phyloP scores from a whole-genome alignment of 1,140 invertebrate genomes.

The Bombus waltoni region DNA sequence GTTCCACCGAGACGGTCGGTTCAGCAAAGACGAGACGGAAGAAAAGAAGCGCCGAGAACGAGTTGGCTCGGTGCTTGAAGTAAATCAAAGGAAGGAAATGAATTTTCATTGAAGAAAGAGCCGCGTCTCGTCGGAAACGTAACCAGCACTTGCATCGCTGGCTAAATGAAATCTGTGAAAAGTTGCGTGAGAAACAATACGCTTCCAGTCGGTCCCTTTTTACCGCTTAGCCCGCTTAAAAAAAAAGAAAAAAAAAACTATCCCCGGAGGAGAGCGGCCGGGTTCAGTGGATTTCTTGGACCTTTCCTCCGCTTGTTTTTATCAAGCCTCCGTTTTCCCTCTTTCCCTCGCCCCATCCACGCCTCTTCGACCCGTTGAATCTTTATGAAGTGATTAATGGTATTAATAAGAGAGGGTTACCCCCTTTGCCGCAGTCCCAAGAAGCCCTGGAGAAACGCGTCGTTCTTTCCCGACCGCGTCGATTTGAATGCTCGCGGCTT shows the following conservation, averaged over 20 bases:
- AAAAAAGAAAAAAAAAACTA: slow-evolving; percentile 53
- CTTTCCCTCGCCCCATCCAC: neutral
- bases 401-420: slow-evolving; percentile 69
- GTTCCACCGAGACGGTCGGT: slow-evolving; percentile 5
- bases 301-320: slow-evolving; percentile 29
- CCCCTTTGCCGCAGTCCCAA: slow-evolving; percentile 4
- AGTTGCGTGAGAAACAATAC: slow-evolving; percentile 70
- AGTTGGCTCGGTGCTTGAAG: slow-evolving; percentile 64
- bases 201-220: slow-evolving; percentile 44
- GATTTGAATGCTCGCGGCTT: slow-evolving; percentile 48
- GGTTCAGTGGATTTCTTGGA: slow-evolving; percentile 59
- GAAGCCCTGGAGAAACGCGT: slow-evolving; percentile 3
- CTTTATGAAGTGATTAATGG: slow-evolving; percentile 69
- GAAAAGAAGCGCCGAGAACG: slow-evolving; percentile 46
- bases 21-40: slow-evolving; percentile 31
- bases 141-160: slow-evolving; percentile 44
- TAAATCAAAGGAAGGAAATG: slow-evolving; percentile 77
- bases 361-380: slow-evolving; percentile 1
- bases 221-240: slow-evolving; percentile 9
- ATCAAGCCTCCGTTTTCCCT: slow-evolving; percentile 53
- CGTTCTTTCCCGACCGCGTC: slow-evolving; percentile 15
- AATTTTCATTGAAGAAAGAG: slow-evolving; percentile 76
- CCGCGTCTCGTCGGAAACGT: slow-evolving; percentile 37
- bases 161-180: slow-evolving; percentile 68
- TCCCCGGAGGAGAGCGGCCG: slow-evolving; percentile 20